These are phyloP conservation scores for Chloroceryle amazona DNA, from an alignment of 2,797 vertebrate genomes.

Conservation along the genomic window DNA sequence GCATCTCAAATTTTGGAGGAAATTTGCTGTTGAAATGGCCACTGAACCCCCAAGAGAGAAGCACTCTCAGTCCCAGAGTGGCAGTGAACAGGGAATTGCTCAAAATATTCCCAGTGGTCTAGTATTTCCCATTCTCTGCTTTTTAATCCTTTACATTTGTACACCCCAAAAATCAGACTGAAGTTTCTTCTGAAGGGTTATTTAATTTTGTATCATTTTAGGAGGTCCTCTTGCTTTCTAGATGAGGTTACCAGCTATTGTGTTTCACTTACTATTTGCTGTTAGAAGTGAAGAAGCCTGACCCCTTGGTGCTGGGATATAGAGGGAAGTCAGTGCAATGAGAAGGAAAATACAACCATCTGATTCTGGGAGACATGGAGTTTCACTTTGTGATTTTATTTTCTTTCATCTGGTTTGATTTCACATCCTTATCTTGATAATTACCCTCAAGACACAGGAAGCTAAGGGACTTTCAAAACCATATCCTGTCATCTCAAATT, in stretches of 20 bases:
- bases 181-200: background rate
- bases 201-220: background rate
- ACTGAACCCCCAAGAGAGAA: background rate
- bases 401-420: constrained; percentile 33
- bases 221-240: background rate
- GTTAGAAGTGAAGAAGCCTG: background rate
- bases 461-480: background rate
- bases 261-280: background rate
- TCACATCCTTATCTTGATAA: constrained; percentile 12
- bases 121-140: background rate
- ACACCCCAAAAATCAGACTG: background rate
- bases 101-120: background rate
- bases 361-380: background rate
- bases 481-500: background rate
- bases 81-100: background rate
- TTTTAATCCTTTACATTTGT: background rate
- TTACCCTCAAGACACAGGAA: constrained; percentile 1
- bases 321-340: background rate
- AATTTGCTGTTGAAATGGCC: background rate
- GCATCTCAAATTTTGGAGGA: background rate
- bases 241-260: background rate
- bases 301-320: background rate
- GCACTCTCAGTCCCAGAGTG: background rate
- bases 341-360: background rate
- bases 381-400: constrained; percentile 33